These are phyloP conservation scores for Takifugu bimaculatus DNA, from an alignment of 2,113 vertebrate genomes.

Conservation along the genomic window DNA sequence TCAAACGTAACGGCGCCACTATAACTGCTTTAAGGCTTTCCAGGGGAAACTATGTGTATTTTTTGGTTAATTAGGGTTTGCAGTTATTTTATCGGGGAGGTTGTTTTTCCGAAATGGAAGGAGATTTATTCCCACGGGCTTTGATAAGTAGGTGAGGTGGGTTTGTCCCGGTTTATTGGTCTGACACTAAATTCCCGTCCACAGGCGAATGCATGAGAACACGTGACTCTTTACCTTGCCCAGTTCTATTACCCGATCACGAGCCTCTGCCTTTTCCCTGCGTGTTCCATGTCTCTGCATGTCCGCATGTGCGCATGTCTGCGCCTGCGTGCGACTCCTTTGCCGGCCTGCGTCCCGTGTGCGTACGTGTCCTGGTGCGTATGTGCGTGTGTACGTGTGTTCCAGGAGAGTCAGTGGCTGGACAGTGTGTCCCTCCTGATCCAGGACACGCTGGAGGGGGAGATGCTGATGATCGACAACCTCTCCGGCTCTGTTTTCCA, in stretches of 20 bases:
- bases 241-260: constrained; percentile 41
- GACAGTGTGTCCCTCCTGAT: constrained; percentile 99
- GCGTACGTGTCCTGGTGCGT: constrained; percentile 20
- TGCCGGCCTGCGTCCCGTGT: constrained; percentile 54
- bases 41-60: constrained; percentile 49
- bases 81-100: constrained; percentile 28
- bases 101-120: constrained; percentile 4
- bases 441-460: constrained; percentile 97
- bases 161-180: constrained; percentile 20
- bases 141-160: neutral
- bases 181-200: neutral
- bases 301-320: constrained; percentile 68
- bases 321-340: constrained; percentile 56
- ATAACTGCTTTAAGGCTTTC: constrained; percentile 43
- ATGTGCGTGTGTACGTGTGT: constrained; percentile 38
- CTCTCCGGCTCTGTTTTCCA: constrained; percentile 98
- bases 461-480: constrained; percentile 99
- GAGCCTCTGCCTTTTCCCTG: constrained; percentile 67
- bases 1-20: constrained; percentile 57
- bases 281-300: constrained; percentile 70
- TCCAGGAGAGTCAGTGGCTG: constrained; percentile 98
- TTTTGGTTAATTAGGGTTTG: constrained; percentile 47
- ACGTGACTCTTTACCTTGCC: constrained; percentile 8
- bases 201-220: too few relatives aligned
- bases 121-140: neutral